phyloP scores from a whole-genome alignment of 1,140 invertebrate species.

The Drosophila fuyamai region DNA sequence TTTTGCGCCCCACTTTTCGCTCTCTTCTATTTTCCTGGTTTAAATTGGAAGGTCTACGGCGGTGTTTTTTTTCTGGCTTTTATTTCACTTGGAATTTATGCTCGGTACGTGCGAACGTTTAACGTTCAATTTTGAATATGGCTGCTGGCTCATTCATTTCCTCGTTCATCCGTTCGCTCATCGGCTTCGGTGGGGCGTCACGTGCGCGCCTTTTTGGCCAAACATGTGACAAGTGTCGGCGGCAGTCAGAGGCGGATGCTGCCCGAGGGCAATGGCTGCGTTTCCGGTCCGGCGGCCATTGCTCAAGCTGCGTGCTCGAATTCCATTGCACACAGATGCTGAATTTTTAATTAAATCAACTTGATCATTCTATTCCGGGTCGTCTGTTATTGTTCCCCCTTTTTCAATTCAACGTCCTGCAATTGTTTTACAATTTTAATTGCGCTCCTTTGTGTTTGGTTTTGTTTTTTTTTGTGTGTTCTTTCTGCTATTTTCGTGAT shows the following conservation, averaged over 20 bases:
- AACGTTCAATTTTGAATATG: slow-evolving; percentile 74
- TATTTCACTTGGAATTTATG: slow-evolving; percentile 82
- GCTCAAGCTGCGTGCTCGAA: slow-evolving; percentile 51
- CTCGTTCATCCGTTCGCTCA: slow-evolving; percentile 49
- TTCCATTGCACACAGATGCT: slow-evolving; percentile 63
- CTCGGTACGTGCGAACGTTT: slow-evolving; percentile 75
- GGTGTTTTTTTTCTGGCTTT: slow-evolving; percentile 32
- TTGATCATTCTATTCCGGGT: slow-evolving; percentile 65
- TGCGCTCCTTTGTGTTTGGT: slow-evolving; percentile 29
- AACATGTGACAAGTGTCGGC: slow-evolving; percentile 81
- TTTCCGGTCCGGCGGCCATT: slow-evolving; percentile 62
- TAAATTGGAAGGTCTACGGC: slow-evolving; percentile 16
- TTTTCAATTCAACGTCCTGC: slow-evolving; percentile 49
- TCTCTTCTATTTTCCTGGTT: slow-evolving; percentile 2
- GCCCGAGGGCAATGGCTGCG: slow-evolving; percentile 53
- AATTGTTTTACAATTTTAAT: slow-evolving; percentile 62
- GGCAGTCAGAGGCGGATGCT: slow-evolving; percentile 51
- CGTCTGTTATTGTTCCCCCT: slow-evolving; percentile 25
- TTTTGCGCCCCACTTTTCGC: slow-evolving; percentile 28
- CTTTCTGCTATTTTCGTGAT: slow-evolving; percentile 9
- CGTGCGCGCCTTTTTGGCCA: slow-evolving; percentile 51
- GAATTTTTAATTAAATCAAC: slow-evolving; percentile 82
- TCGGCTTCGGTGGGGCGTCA: slow-evolving; percentile 30
- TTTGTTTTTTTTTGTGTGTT: neutral
- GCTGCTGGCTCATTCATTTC: slow-evolving; percentile 73